These are phyloP conservation scores for Portevinia maculata DNA, from an alignment of 2,888 invertebrate species.

Conservation along the genomic window DNA sequence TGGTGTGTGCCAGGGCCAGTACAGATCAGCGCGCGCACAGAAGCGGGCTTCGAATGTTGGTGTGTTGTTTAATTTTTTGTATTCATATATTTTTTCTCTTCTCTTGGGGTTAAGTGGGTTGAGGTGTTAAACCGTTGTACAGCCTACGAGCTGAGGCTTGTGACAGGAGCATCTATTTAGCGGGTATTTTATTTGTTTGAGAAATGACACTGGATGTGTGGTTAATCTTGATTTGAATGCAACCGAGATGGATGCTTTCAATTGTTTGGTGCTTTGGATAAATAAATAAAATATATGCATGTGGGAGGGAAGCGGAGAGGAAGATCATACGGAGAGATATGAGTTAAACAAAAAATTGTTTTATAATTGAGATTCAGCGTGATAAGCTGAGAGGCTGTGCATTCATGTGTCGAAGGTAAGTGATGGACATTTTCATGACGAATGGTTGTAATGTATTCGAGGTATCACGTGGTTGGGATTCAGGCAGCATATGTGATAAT, in stretches of 20 bases:
- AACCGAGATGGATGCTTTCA: slow-evolving; percentile 67
- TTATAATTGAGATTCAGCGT: slow-evolving; percentile 62
- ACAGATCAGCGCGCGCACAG: slow-evolving; percentile 26
- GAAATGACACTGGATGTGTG: slow-evolving; percentile 69
- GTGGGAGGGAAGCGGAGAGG: slow-evolving; percentile 10
- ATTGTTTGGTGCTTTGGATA: slow-evolving; percentile 47
- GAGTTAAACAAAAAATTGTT: slow-evolving; percentile 65
- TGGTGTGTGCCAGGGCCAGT: slow-evolving; percentile 16
- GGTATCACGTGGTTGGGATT: no score
- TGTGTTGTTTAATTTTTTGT: slow-evolving; percentile 4
- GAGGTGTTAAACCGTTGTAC: slow-evolving; percentile 74
- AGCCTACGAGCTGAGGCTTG: slow-evolving; percentile 64
- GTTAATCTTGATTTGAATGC: slow-evolving; percentile 71
- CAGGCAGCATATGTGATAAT: no score
- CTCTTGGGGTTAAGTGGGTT: slow-evolving; percentile 66
- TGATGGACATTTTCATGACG: slow-evolving; percentile 31
- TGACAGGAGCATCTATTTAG: slow-evolving; percentile 72
- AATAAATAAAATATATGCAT: slow-evolving; percentile 6
- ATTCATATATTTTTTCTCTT: slow-evolving; percentile 1
- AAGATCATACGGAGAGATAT: slow-evolving; percentile 52
- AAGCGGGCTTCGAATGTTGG: slow-evolving; percentile 39
- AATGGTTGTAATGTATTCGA: slow-evolving; percentile 32
- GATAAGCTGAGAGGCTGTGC: slow-evolving; percentile 48
- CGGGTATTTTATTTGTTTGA: slow-evolving; percentile 41
- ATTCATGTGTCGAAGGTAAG: slow-evolving; percentile 42